Base-by-base conservation (phyloP, 2,797 vertebrate species). In the Helicolenus hilgendorfi region DNA sequence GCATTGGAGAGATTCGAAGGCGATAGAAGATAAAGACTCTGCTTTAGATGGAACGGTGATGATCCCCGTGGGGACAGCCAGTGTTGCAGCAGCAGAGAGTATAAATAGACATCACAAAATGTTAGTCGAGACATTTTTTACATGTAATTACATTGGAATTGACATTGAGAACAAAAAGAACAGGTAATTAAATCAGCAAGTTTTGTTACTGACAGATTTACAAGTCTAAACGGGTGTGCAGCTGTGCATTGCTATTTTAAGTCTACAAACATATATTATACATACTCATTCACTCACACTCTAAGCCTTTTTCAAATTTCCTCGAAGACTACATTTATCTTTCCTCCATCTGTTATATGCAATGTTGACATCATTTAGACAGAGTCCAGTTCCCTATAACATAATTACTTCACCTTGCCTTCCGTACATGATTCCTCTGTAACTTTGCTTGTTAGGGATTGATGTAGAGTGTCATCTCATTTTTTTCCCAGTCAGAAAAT, bases 341-440 rank as follows among this genome's bases (percentile, higher is more conserved):
- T 31, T 14, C n/a, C 8, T 29, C 4, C 3, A 13, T 81, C 9
- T 62, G 14, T 59, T 68, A 38, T 68, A 31, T 55, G 29, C 11
- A 29, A 24, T 38, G 5, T 36, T 77, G 27, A 70, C 68, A 82
- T 58, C 7, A 86, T 73, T 73, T 70, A 49, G 29, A 33, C 31
- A 45, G 10, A 70, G 63, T 72, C 59, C 77, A 63, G 11, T 41
- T 75, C 24, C 27, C 15, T 2, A 5, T 77, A 69, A 80, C 27
- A 29, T 63, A 33, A 83, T 80, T 62, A 71, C 72, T 38, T 73
- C 29, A 68, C 62, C 29, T 38, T 49, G 14, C 27, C n/a, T 59
- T 41, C 35, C 3, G 2, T 15, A 22, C 55, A 26, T 11, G 15
- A 56, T 65, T 62, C 58, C 41, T 72, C 55, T 68, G n/a, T 20